Base-by-base conservation (phyloP, 2,797 vertebrate genomes). In the Paedocypris micromegethes region DNA sequence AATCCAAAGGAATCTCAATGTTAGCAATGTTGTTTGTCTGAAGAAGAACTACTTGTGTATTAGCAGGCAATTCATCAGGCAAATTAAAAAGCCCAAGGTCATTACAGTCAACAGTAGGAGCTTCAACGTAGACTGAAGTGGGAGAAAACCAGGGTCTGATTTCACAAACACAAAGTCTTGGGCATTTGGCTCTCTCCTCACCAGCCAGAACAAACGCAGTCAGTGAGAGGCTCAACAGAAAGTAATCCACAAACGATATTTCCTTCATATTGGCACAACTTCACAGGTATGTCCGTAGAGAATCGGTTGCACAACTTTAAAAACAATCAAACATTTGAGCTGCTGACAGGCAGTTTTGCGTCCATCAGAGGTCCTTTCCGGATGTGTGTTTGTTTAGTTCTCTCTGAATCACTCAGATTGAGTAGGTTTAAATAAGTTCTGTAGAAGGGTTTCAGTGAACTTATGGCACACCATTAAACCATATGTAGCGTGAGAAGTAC, bases 81-180 rank as follows among this genome's bases (percentile, higher is more conserved):
- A 97, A 85, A 74, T 78, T 81, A 73, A 89, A 89, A 81, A 98
- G 92, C 81, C 94, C 94, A 86, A 95, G 84, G 81, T 98, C 94
- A 79, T 97, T 98, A 75, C 97, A 99, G 84, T 99, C 97, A 78
- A 97, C 91, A 45, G 95, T 99, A 53, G 90, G 90, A 49, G 94
- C 94, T 77, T 98, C 97, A 92, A 95, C 93, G 74, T 98, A 99
- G 70, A 90, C 85, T 39, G 97, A 98, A 83, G 83, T 93, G 45
- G 97, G 96, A 4, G 94, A 97, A 86, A 99, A 99, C 97, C 97
- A 99, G 3, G 96, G 95, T 82, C 94, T 92, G 72, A 92, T 87
- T 82, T 99, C 96, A 84, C 97, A 99, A 48, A 89, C 86, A 77
- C 97, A 99, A 70, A 89, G 86, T 62, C 90, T 89, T 0, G 97